Evolutionary conservation across 2,797 vertebrate species (phyloP), one percentile per base, ranked within the genome.

Genomic region (Huso huso): DNA sequence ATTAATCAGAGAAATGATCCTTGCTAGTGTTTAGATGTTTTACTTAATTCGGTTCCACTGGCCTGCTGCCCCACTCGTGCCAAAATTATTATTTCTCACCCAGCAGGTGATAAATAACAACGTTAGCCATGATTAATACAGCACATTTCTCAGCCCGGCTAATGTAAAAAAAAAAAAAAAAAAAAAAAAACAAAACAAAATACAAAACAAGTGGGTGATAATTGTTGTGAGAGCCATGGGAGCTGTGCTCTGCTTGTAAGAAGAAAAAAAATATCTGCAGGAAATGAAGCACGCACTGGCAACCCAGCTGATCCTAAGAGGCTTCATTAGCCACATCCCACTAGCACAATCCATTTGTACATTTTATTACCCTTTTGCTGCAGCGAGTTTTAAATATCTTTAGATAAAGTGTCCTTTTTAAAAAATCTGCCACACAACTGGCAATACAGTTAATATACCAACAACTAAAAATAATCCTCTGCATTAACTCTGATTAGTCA

Each of bases 71-170:
- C 86, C 82, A 89, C 83, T 82, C 82, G 81, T 86, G 88, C 89
- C 85, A 89, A 92, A 93, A 94, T 93, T 92, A 94, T 92, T 89
- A 90, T 93, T 92, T 93, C 86, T 90, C 85, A 86, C 88, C 85
- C 81, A 82, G 86, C 85, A 91, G 88, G 88, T 91, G 90, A 93
- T 90, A 89, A 92, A 91, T 92, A 93, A 91, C 88, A 90, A 86
- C 86, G 89, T 90, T 88, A 87, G 83, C 85, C 78, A 79, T 90
- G 86, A 93, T 90, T 92, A 93, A 93, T 90, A 89, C 79, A 74
- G 78, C 73, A 78, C 83, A 86, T 88, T 83, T 78, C 89, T 83
- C 81, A 84, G 83, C 76, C 73, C 75, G 81, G 87, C 88, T 89
- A 83, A 86, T 83, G 82, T 79, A 86, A 82, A 80, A 85, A 71